Evolutionary conservation across 2,113 vertebrate species (phyloP), one percentile per base, ranked within the genome.

Genomic region (Chloroceryle aenea): DNA sequence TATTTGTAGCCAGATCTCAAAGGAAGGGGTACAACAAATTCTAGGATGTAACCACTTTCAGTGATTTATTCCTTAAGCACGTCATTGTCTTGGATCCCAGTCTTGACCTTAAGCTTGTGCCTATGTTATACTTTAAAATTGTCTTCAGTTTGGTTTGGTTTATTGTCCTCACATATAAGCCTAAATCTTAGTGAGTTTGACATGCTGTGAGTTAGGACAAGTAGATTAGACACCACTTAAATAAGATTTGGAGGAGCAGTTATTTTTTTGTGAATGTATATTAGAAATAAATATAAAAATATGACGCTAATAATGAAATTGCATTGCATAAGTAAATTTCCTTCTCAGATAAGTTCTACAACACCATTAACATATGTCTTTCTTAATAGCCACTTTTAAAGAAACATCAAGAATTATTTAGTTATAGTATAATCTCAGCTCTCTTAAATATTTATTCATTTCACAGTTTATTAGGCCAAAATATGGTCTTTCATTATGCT

Each of bases 341-440:
- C 55, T 76, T 89, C 62, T 93, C 67, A 85, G 38, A 9, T 25
- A 81, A 72, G 47, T 94, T 94, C 92, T 92, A 91, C 52, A 95
- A 27, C 7, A 94, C 55, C 72, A 83, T 43, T 77, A 90, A 85
- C 15, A 62, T 48, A 55, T 6, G 9, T n/a, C 36, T 82, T 38
- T 81, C 50, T 25, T 50, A 80, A 59, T 14, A 81, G 58, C 12
- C 62, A 66, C 48, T 84, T 87, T 38, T 5, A 77, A 94, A 66
- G 72, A 73, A 92, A 62, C 8, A 83, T 71, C 50, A 75, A 88
- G 61, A 71, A 38, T 71, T 67, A 92, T 63, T 90, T 63, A 61
- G 75, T 27, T 77, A 63, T 5, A 73, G 14, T 63, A 17, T 10
- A 19, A 72, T 92, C 91, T 71, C 74, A 79, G 52, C 84, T 38